phyloP scores from a whole-genome alignment of 2,797 vertebrate genomes.

The Gymnoscopelus microlampas region DNA sequence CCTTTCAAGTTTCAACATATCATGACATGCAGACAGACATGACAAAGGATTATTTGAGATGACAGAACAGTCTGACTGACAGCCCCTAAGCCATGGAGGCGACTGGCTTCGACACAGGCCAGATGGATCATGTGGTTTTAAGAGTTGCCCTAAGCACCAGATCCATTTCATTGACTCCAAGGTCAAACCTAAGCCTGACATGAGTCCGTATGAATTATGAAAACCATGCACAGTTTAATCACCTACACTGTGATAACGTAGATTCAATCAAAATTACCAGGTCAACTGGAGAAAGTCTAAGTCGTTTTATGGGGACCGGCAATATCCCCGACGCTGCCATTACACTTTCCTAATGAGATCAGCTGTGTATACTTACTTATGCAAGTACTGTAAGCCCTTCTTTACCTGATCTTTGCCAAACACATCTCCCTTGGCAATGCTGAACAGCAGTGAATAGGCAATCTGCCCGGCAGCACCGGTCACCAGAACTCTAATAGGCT shows the following conservation, averaged over 20 bases:
- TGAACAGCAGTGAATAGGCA: conserved; percentile 93
- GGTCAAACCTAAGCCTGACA: conserved; percentile 33
- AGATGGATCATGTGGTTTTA: conserved; percentile 58
- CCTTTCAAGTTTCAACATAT: not conserved
- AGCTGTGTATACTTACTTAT: conserved; percentile 21
- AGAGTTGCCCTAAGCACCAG: conserved; percentile 40
- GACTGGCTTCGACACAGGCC: conserved; percentile 18
- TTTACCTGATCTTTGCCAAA: conserved; percentile 97
- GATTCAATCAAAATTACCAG: conserved; percentile 16
- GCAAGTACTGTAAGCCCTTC: conserved; percentile 14
- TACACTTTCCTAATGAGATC: conserved; percentile 39
- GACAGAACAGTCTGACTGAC: conserved; percentile 14
- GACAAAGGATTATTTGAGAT: not conserved
- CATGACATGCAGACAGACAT: not conserved
- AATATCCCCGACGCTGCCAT: conserved; percentile 1
- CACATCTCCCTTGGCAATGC: conserved; percentile 96
- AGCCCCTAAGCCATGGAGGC: conserved; percentile 33
- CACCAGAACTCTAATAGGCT: conserved; percentile 91
- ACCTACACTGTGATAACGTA: conserved; percentile 8
- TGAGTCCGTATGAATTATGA: not conserved
- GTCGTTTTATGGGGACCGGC: not conserved
- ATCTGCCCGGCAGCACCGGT: conserved; percentile 97
- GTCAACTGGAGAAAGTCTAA: conserved; percentile 14
- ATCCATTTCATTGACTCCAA: conserved; percentile 54
- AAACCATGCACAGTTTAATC: conserved; percentile 35